Base-by-base conservation (phyloP, 2,888 invertebrate genomes). In the Scaptomyza reducta region DNA sequence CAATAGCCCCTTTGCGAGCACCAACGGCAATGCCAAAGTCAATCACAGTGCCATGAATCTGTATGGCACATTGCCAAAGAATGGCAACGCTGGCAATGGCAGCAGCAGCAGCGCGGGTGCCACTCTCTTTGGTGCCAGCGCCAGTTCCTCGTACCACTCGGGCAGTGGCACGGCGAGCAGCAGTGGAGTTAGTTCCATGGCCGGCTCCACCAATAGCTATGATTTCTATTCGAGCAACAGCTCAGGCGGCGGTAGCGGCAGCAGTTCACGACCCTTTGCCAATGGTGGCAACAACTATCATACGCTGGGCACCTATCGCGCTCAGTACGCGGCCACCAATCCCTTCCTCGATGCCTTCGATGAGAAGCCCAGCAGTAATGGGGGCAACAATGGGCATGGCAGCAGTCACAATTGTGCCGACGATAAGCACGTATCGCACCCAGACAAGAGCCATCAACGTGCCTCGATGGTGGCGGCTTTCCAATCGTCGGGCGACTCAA, bases 271-370 rank as follows among this genome's bases (percentile, higher is more conserved):
- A 6, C 89, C 88, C 40, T 82, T 81, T 46, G 83, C 89, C 66
- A 90, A 90, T 51, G 88, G 90, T 29, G 85, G 89, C 45, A 80
- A 85, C 42, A 92, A 91, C 70, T 92, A 92, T 68, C 91, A 92
- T 55, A 92, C 92, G 6, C 75, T 92, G 69, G 91, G 91, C 75
- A 91, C 92, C 25, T 92, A 92, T 77, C 87, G 92, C 65, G 91
- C 92, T 49, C 92, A 92, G 79, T 92, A 92, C 82, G 91, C 92
- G 56, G 92, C 92, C 67, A 92, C 92, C 50, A 92, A 92, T 90
- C 92, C 92, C 67, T 92, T 92, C 82, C 84, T 92, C 76, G 91
- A 91, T 68, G 90, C 90, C 74, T 91, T 92, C 77, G 92, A 92
- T 72, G 90, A 90, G 65, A 81, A 84, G 73, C 77, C 83, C 27